phyloP scores from a whole-genome alignment of 2,888 invertebrate species.

The Steinernema scapterisci region DNA sequence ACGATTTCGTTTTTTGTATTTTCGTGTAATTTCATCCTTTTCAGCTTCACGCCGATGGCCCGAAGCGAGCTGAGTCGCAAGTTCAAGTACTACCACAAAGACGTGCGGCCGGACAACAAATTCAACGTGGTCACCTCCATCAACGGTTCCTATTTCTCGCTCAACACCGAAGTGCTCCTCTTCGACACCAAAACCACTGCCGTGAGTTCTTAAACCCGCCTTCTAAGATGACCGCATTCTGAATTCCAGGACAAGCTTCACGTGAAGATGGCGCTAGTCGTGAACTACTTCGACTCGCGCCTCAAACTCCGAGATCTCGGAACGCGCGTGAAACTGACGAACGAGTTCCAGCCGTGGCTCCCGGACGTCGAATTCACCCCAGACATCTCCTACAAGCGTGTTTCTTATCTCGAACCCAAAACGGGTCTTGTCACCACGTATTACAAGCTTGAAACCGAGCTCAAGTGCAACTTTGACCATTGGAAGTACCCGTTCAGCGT shows the following conservation, averaged over 20 bases:
- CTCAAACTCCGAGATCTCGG: slow-evolving; percentile 56
- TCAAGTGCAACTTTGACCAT: slow-evolving; percentile 48
- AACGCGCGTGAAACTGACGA: slow-evolving; percentile 44
- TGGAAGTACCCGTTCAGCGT: slow-evolving; percentile 65
- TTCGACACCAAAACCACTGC: slow-evolving; percentile 34
- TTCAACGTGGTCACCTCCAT: slow-evolving; percentile 44
- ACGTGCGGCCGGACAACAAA: slow-evolving; percentile 55
- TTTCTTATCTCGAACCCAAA: slow-evolving; percentile 34
- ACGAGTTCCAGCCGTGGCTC: slow-evolving; percentile 53
- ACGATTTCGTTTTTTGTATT: no score
- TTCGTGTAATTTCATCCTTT: slow-evolving; percentile 12
- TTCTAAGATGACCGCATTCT: slow-evolving; percentile 3
- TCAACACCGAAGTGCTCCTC: slow-evolving; percentile 42
- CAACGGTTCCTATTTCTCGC: slow-evolving; percentile 46
- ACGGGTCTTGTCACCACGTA: slow-evolving; percentile 45
- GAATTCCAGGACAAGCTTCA: slow-evolving; percentile 43
- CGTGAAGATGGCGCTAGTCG: slow-evolving; percentile 51
- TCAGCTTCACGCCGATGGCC: slow-evolving; percentile 55
- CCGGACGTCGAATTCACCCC: slow-evolving; percentile 37
- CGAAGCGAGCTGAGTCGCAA: slow-evolving; percentile 60
- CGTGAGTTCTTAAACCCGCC: slow-evolving; percentile 9
- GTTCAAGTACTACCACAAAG: slow-evolving; percentile 62
- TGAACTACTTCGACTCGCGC: slow-evolving; percentile 61
- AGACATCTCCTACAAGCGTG: background rate
- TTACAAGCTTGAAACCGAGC: slow-evolving; percentile 41